phyloP scores from a whole-genome alignment of 2,797 vertebrate genomes.

The Myotis daubentonii region DNA sequence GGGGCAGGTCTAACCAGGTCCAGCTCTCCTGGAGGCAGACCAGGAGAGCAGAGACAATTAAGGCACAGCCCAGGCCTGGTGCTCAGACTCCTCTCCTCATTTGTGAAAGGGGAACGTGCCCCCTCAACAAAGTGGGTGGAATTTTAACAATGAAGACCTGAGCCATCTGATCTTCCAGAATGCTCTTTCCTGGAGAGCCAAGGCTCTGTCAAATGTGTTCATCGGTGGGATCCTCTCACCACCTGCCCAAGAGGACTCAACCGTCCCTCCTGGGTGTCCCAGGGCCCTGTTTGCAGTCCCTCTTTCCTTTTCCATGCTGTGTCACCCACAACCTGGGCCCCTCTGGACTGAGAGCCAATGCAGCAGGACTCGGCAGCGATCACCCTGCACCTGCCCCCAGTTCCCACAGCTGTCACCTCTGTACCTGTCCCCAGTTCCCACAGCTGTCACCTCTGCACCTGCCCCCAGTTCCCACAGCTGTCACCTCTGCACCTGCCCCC shows the following conservation, averaged over 20 bases:
- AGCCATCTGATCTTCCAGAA: background rate
- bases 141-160: background rate
- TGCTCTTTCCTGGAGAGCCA: background rate
- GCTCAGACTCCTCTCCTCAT: background rate
- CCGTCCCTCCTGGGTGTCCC: background rate
- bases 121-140: background rate
- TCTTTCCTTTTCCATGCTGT: background rate
- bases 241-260: background rate
- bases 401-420: too few species aligned
- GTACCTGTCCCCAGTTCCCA: too few species aligned
- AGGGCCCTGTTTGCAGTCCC: background rate
- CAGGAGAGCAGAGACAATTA: background rate
- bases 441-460: too few species aligned
- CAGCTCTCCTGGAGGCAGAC: background rate
- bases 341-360: background rate
- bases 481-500: too few species aligned
- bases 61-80: background rate
- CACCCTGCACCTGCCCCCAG: too few species aligned
- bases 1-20: constrained; percentile 19
- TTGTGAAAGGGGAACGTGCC: background rate
- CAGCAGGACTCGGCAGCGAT: background rate
- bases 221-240: background rate
- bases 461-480: too few species aligned
- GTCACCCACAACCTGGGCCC: background rate
- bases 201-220: background rate